These are phyloP conservation scores for Sitodiplosis mosellana DNA, from an alignment of 1,140 invertebrate genomes.

Conservation along the genomic window DNA sequence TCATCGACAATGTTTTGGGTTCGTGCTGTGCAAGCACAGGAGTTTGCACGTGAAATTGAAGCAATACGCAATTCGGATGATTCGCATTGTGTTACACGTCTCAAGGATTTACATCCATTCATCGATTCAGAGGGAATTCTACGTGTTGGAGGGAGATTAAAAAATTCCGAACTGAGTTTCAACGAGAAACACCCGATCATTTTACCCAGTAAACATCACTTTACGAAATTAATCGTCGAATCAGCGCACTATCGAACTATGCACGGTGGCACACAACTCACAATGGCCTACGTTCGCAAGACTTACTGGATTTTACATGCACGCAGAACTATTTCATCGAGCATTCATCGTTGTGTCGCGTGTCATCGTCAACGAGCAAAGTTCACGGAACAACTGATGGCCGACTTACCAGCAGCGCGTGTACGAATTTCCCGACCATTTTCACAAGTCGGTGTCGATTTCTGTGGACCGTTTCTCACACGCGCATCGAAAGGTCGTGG, in stretches of 20 bases:
- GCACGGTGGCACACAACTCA: not conserved
- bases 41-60: not conserved
- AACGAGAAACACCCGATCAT: conserved; percentile 5
- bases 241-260: not conserved
- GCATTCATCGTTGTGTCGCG: conserved; percentile 1
- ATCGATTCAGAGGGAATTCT: conserved; percentile 8
- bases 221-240: not conserved
- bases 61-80: not conserved
- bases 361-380: not conserved
- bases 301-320: conserved; percentile 2
- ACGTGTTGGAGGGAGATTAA: conserved; percentile 12
- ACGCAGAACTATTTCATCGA: conserved; percentile 4
- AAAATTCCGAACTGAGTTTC: conserved; percentile 7
- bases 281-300: not conserved
- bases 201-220: conserved; percentile 2
- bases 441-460: not conserved
- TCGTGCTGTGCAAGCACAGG: not conserved
- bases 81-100: conserved; percentile 5
- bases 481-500: not conserved
- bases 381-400: conserved; percentile 5
- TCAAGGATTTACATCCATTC: conserved; percentile 4
- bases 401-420: conserved; percentile 1
- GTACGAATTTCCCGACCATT: not conserved
- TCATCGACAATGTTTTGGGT: not conserved
- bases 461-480: not conserved